These are phyloP conservation scores for Theristicus caerulescens DNA, from an alignment of 2,113 vertebrate species.

Conservation along the genomic window DNA sequence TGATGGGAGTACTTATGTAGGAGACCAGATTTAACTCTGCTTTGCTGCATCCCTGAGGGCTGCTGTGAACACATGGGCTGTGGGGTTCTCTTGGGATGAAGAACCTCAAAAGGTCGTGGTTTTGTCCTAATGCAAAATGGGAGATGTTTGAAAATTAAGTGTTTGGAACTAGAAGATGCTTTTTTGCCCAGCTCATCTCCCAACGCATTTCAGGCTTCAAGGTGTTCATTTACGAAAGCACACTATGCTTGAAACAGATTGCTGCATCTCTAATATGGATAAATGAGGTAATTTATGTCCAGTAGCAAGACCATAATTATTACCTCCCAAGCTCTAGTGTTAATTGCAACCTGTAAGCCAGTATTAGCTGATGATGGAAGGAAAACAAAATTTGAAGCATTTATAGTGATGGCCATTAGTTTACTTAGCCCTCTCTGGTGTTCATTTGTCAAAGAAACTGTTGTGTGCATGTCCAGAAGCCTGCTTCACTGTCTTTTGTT, in stretches of 20 bases:
- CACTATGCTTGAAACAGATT: background rate
- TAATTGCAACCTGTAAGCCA: conserved; percentile 45
- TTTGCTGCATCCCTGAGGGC: background rate
- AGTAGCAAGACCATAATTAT: conserved; percentile 36
- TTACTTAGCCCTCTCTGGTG: background rate
- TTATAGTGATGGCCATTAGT: background rate
- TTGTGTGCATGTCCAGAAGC: background rate
- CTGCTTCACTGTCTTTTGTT: background rate
- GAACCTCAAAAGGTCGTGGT: background rate
- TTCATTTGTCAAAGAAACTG: conserved; percentile 30
- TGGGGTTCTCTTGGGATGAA: background rate
- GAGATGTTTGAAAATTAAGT: background rate
- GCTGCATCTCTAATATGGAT: conserved; percentile 38
- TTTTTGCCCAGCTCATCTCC: background rate
- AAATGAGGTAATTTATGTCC: conserved; percentile 40
- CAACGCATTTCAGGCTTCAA: background rate
- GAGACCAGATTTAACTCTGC: background rate
- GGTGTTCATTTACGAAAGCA: background rate
- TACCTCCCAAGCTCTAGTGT: background rate
- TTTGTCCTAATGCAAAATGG: background rate
- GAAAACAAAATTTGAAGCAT: conserved; percentile 5
- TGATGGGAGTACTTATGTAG: background rate
- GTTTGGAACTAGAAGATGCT: background rate
- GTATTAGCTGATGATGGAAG: background rate
- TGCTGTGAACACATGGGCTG: background rate